Evolutionary conservation across 1,140 invertebrate genomes (phyloP).

Genomic region (Cyphomyrmex costatus): DNA sequence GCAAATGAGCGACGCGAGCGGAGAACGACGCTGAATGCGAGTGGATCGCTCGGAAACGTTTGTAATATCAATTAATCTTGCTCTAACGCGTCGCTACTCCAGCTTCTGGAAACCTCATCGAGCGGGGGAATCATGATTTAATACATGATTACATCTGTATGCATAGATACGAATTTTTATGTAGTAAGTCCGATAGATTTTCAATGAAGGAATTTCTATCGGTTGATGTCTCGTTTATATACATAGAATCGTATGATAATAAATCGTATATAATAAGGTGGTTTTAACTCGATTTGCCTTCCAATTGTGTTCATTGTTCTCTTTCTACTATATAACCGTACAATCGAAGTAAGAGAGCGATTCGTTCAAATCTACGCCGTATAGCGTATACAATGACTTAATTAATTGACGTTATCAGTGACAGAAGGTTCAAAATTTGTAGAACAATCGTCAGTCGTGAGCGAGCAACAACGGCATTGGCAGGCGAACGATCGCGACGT

Average conservation of each 20-base stretch:
- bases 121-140: slow-evolving; percentile 9
- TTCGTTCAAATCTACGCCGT: slow-evolving; percentile 3
- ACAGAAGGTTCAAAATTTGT: slow-evolving; percentile 41
- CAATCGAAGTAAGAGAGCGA: slow-evolving; percentile 5
- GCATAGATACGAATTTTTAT: background rate
- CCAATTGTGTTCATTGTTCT: slow-evolving; percentile 26
- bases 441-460: slow-evolving; percentile 40
- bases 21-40: slow-evolving; percentile 41
- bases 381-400: slow-evolving; percentile 10
- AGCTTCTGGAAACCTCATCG: slow-evolving; percentile 5
- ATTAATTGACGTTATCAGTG: slow-evolving; percentile 39
- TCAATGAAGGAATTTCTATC: background rate
- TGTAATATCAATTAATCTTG: slow-evolving; percentile 55
- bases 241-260: background rate
- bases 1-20: slow-evolving; percentile 31
- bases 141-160: background rate
- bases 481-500: background rate
- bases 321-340: background rate
- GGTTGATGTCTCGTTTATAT: too few relatives aligned
- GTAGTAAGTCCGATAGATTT: background rate
- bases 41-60: slow-evolving; percentile 46
- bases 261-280: background rate
- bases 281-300: background rate
- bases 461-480: slow-evolving; percentile 36
- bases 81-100: slow-evolving; percentile 8